phyloP scores from a whole-genome alignment of 2,797 vertebrate genomes.

The Champsocephalus esox region DNA sequence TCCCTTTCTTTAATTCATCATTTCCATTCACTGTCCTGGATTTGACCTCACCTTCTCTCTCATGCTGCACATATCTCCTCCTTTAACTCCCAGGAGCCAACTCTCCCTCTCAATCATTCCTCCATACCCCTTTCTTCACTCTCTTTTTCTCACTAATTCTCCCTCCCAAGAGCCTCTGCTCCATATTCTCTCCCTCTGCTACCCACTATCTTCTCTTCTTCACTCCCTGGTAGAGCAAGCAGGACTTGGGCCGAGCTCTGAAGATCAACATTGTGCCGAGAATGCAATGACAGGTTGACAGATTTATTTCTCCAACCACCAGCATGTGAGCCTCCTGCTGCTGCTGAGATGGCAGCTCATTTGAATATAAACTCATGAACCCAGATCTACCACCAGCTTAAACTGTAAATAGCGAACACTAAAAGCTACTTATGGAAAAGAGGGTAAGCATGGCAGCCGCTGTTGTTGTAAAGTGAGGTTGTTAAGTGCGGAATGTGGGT shows the following conservation, averaged over 20 bases:
- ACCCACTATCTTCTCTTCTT: conserved; percentile 37
- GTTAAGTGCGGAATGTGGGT: conserved; percentile 60
- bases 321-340: conserved; percentile 41
- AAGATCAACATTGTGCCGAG: conserved; percentile 46
- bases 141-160: conserved; percentile 59
- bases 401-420: conserved; percentile 62
- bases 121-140: conserved; percentile 32
- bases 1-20: conserved; percentile 73
- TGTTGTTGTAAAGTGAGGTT: conserved; percentile 54
- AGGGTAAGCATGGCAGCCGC: conserved; percentile 30
- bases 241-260: conserved; percentile 46
- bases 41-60: conserved; percentile 70
- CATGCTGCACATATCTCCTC: conserved; percentile 57
- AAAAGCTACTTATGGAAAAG: conserved; percentile 63
- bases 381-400: conserved; percentile 40
- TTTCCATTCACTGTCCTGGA: conserved; percentile 62
- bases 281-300: conserved; percentile 66
- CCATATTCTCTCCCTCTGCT: conserved; percentile 44
- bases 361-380: conserved; percentile 74
- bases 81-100: conserved; percentile 41
- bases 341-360: conserved; percentile 60
- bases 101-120: conserved; percentile 66
- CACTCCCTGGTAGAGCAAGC: conserved; percentile 44
- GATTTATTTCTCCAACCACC: conserved; percentile 45
- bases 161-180: conserved; percentile 54